Evolutionary conservation across 2,797 vertebrate species (phyloP).

Genomic region (Myotis vivesi): DNA sequence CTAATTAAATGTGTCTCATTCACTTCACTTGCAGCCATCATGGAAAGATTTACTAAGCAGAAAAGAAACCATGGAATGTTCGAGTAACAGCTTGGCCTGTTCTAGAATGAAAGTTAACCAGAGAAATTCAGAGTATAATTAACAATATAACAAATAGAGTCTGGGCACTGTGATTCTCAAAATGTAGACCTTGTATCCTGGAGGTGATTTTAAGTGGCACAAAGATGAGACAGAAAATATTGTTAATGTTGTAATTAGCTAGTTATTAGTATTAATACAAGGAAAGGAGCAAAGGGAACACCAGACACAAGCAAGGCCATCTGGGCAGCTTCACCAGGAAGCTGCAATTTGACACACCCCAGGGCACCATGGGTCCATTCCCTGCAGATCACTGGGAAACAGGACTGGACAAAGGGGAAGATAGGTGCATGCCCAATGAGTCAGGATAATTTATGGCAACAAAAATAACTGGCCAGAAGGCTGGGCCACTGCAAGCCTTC

Average conservation of each 20-base stretch:
- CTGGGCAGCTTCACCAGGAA: not conserved
- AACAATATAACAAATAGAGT: not conserved
- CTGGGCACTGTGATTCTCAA: not conserved
- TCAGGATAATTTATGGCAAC: not conserved
- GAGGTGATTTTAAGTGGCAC: not conserved
- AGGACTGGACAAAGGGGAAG: not conserved
- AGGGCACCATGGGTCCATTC: not conserved
- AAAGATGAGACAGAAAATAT: not conserved
- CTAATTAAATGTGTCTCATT: not conserved
- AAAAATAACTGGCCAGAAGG: not conserved
- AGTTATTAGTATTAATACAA: not conserved
- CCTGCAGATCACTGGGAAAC: not conserved
- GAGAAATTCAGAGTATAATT: not conserved
- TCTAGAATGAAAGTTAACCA: not conserved
- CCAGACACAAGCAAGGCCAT: not conserved
- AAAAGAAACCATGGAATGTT: not conserved
- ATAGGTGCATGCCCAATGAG: not conserved
- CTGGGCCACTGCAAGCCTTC: not conserved
- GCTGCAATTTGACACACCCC: not conserved
- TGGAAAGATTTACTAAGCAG: slow-evolving; percentile 18
- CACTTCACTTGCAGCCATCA: not conserved
- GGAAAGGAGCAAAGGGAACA: not conserved
- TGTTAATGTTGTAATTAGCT: not conserved
- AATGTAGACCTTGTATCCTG: not conserved
- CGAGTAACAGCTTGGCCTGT: not conserved